These are phyloP conservation scores for Paramormyrops kingsleyae DNA, from an alignment of 2,113 vertebrate species.

Conservation along the genomic window DNA sequence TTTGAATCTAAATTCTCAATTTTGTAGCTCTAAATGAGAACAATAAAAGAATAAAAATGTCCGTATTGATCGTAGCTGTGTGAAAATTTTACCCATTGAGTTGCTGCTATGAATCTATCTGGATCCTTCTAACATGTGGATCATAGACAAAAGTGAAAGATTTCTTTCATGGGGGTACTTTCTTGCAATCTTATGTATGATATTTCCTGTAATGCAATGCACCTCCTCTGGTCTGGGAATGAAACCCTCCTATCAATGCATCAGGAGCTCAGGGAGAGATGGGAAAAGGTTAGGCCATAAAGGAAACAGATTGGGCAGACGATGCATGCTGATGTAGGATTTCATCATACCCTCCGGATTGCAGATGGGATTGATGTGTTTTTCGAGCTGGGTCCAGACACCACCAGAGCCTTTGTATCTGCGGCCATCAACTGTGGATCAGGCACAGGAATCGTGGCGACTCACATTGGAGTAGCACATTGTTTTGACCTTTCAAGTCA, in stretches of 20 bases:
- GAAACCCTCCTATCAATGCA: neutral
- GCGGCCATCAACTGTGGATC: neutral
- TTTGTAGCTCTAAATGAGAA: conserved; percentile 34
- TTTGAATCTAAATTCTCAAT: conserved; percentile 65
- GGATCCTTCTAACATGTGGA: neutral
- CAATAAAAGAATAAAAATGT: conserved; percentile 37
- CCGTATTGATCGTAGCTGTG: conserved; percentile 32
- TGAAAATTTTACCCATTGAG: conserved; percentile 43
- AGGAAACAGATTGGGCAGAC: neutral
- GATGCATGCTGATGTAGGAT: neutral
- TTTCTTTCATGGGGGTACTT: neutral
- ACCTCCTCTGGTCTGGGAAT: neutral
- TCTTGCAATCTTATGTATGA: neutral
- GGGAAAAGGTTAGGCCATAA: neutral
- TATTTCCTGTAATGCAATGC: neutral
- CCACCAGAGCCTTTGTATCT: neutral
- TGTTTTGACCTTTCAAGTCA: neutral
- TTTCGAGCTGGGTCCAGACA: neutral
- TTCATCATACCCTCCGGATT: conserved; percentile 1
- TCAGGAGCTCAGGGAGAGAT: neutral
- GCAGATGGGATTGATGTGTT: neutral
- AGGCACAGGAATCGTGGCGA: neutral
- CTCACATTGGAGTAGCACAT: neutral
- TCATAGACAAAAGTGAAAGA: neutral
- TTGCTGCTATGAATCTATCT: conserved; percentile 45